Evolutionary conservation across 2,888 invertebrate species (phyloP).

Genomic region (Pollenia griseotomentosa): DNA sequence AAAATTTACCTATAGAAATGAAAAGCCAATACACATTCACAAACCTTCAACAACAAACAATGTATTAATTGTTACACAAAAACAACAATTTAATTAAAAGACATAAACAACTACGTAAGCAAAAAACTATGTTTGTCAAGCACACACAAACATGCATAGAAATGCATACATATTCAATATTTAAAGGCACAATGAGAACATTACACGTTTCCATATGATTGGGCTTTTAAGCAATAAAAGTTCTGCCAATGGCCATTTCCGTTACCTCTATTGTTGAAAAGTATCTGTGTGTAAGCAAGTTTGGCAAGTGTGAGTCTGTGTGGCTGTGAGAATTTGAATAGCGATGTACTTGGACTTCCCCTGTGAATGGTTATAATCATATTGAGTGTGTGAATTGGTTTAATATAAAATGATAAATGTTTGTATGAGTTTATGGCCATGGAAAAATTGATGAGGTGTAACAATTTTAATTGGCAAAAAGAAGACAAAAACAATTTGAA

Average conservation of each 20-base stretch:
- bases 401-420: constrained; percentile 41
- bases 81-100: background rate
- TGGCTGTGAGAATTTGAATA: background rate
- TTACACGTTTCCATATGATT: constrained; percentile 67
- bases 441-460: constrained; percentile 55
- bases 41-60: background rate
- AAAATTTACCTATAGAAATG: background rate
- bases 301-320: background rate
- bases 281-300: background rate
- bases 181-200: constrained; percentile 24
- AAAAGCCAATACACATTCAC: background rate
- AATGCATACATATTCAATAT: background rate
- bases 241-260: constrained; percentile 59
- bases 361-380: background rate
- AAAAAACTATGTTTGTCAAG: background rate
- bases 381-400: constrained; percentile 45
- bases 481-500: background rate
- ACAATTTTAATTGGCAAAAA: constrained; percentile 37
- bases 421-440: constrained; percentile 35
- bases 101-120: background rate
- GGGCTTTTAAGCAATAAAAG: constrained; percentile 65
- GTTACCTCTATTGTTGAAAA: constrained; percentile 35
- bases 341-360: background rate
- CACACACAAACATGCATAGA: background rate
- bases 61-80: background rate